Percentiles rank a stretch among this genome's conserved stretches.
Conservation (phyloP, 2,113 vertebrate species). For the Hiodon tergisus region DNA sequence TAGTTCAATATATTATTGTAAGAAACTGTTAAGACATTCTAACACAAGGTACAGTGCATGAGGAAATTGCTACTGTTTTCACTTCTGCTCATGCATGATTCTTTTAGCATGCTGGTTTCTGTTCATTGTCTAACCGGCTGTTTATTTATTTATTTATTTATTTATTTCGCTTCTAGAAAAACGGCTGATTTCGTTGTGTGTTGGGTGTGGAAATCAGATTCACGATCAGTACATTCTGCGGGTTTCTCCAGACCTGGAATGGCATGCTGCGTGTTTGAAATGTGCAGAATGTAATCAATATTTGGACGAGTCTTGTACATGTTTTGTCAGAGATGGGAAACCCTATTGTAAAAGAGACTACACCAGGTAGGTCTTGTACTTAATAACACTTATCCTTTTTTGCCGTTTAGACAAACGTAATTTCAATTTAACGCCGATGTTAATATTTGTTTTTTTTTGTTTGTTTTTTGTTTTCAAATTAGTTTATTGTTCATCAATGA, state of each 20-base stretch:
- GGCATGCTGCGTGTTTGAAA: conserved; percentile 97
- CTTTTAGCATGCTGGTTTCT: neutral
- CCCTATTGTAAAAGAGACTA: conserved; percentile 99
- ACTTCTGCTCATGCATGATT: neutral
- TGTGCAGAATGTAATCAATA: conserved; percentile 98
- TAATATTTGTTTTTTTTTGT: too few species aligned
- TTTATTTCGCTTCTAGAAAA: conserved; percentile 81
- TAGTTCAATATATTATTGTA: too few species aligned
- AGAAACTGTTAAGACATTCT: too few species aligned
- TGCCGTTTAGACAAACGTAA: neutral
- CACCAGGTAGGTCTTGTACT: conserved; percentile 79
- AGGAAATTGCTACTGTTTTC: too few species aligned
- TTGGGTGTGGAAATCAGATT: conserved; percentile 98
- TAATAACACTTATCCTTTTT: neutral
- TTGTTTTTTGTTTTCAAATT: too few species aligned
- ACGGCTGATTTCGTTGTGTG: conserved; percentile 94
- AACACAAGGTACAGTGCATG: too few species aligned
- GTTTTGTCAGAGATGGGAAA: conserved; percentile 98
- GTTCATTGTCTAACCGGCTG: neutral
- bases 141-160: neutral
- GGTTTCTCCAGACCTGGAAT: conserved; percentile 98
- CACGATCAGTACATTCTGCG: conserved; percentile 98
- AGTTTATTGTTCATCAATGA: too few species aligned
- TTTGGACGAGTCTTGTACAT: conserved; percentile 97
- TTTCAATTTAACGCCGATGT: too few species aligned